Conservation (phyloP, 2,888 invertebrate species). For the Hydrotaea diabolus region DNA sequence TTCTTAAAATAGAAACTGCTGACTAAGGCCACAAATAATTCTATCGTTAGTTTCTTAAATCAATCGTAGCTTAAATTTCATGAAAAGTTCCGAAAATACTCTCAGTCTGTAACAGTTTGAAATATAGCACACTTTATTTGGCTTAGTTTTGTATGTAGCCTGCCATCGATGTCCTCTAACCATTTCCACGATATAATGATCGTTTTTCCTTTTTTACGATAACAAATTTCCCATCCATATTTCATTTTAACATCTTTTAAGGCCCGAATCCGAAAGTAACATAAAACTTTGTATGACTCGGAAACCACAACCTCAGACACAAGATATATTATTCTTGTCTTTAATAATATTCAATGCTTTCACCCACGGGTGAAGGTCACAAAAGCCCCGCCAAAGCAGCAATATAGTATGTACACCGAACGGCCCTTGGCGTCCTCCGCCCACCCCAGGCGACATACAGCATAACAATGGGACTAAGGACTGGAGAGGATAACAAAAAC, state of each 20-base stretch:
- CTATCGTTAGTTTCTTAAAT: too few species aligned
- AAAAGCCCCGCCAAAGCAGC: not conserved
- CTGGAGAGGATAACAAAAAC: not conserved
- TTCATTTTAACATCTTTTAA: slow-evolving; percentile 19
- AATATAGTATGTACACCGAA: not conserved
- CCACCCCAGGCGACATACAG: not conserved
- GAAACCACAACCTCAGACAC: slow-evolving; percentile 4
- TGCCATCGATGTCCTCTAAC: too few species aligned
- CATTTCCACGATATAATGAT: too few species aligned
- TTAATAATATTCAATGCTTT: slow-evolving; percentile 8
- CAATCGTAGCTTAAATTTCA: not conserved
- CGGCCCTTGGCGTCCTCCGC: not conserved
- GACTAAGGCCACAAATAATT: too few species aligned
- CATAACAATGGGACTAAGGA: not conserved
- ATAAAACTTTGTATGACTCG: not conserved
- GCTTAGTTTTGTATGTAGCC: too few species aligned
- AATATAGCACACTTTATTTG: too few species aligned
- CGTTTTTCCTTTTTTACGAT: not conserved
- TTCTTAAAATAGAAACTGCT: too few species aligned
- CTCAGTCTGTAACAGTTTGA: too few species aligned
- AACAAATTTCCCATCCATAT: slow-evolving; percentile 1
- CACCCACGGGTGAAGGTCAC: slow-evolving; percentile 3
- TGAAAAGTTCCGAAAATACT: not conserved
- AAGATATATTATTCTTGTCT: slow-evolving; percentile 9
- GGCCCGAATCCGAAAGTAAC: not conserved